phyloP scores from a whole-genome alignment of 2,113 vertebrate genomes.

The Cairina moschata region DNA sequence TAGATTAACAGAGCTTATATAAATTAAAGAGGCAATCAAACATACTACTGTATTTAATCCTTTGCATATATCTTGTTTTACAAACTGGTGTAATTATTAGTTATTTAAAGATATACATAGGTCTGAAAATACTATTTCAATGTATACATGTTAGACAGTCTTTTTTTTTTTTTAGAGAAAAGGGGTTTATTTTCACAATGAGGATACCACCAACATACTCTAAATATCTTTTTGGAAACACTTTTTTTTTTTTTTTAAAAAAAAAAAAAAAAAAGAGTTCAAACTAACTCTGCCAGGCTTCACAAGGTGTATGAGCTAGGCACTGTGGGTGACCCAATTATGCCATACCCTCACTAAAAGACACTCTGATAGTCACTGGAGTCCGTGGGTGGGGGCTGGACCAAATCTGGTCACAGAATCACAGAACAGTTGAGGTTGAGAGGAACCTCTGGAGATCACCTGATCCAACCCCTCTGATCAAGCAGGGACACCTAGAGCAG shows the following conservation, averaged over 20 bases:
- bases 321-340: fast-evolving
- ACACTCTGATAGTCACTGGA: fast-evolving
- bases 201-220: neutral
- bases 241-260: neutral
- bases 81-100: neutral
- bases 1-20: neutral
- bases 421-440: neutral
- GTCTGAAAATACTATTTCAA: neutral
- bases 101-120: neutral
- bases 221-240: neutral
- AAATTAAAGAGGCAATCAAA: neutral
- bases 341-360: neutral
- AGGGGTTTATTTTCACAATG: neutral
- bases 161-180: neutral
- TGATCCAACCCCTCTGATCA: too few species aligned
- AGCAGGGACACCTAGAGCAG: too few species aligned
- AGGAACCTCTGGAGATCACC: too few species aligned
- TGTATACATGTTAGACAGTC: neutral
- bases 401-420: neutral
- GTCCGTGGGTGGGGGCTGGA: fast-evolving
- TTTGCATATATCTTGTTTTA: neutral
- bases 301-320: neutral
- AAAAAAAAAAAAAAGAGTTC: neutral
- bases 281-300: neutral
- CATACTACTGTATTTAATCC: neutral